Conservation (phyloP, 2,797 vertebrate species). For the Galagoides demidoff region DNA sequence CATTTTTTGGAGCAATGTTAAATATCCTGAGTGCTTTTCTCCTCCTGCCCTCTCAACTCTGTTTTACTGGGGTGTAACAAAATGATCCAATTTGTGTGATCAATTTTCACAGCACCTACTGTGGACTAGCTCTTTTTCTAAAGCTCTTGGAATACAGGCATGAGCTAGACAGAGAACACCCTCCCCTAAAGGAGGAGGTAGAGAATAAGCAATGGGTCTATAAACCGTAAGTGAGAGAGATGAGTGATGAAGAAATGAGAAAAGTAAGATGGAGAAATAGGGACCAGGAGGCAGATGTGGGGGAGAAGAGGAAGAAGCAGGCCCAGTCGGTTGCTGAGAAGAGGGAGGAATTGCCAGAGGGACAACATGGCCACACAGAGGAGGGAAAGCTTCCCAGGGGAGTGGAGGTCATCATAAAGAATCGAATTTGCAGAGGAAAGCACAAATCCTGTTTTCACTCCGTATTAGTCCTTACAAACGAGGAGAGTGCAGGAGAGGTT, state of each 20-base stretch:
- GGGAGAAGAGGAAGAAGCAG: rapidly evolving
- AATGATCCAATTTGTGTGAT: not conserved
- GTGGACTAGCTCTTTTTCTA: not conserved
- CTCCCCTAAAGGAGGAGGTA: not conserved
- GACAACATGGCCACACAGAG: not conserved
- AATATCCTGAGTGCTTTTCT: not conserved
- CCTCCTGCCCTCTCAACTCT: not conserved
- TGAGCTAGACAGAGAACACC: not conserved
- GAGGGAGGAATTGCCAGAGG: rapidly evolving
- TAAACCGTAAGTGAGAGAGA: rapidly evolving
- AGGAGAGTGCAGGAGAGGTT: rapidly evolving
- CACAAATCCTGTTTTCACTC: too few relatives aligned
- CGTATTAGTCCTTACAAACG: not conserved
- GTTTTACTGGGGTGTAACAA: not conserved
- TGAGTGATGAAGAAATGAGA: not conserved
- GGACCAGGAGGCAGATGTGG: rapidly evolving
- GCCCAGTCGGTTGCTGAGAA: too few relatives aligned
- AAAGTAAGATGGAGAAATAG: not conserved
- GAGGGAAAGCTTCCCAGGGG: not conserved
- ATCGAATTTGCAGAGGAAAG: not conserved
- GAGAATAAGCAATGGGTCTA: not conserved
- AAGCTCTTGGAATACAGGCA: not conserved
- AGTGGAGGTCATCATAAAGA: too few relatives aligned
- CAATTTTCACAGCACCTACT: not conserved
- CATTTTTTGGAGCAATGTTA: not conserved